Percentiles rank a stretch among this genome's conserved stretches.
Conservation (phyloP, 2,113 vertebrate species). For the Ophthalmolycus amberensis region DNA sequence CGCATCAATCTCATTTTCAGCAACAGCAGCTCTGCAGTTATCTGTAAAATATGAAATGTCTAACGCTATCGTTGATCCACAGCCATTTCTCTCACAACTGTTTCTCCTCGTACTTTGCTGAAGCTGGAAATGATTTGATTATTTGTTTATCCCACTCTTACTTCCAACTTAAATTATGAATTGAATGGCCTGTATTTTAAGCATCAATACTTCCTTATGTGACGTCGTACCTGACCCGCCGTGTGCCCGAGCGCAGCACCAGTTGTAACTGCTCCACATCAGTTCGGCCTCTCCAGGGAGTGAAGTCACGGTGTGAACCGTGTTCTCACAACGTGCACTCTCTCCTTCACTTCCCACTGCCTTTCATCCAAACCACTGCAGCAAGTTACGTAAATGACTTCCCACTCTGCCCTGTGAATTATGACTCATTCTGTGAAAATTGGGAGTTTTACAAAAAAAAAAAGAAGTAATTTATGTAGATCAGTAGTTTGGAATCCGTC, state of each 20-base stretch:
- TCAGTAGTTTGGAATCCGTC: neutral
- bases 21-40: neutral
- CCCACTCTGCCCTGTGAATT: conserved; percentile 25
- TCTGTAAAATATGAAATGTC: too few species aligned
- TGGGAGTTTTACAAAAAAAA: neutral
- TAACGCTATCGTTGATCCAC: too few species aligned
- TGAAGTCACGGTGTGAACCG: neutral
- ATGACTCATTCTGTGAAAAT: conserved; percentile 44
- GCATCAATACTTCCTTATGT: neutral
- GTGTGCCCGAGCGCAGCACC: neutral
- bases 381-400: conserved; percentile 52
- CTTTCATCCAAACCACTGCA: conserved; percentile 50
- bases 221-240: neutral
- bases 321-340: conserved; percentile 28
- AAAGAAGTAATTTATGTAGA: neutral
- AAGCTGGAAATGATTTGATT: too few species aligned
- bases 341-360: conserved; percentile 38
- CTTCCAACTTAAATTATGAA: neutral
- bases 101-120: too few species aligned
- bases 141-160: neutral
- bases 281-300: neutral
- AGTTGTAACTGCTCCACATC: neutral
- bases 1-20: neutral
- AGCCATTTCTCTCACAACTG: too few species aligned
- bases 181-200: neutral